A percentile compares a stretch with the other conserved stretches of the same genome.
These are phyloP conservation scores for Xenopus borealis DNA, from an alignment of 2,113 vertebrate genomes.

Conservation along the genomic window DNA sequence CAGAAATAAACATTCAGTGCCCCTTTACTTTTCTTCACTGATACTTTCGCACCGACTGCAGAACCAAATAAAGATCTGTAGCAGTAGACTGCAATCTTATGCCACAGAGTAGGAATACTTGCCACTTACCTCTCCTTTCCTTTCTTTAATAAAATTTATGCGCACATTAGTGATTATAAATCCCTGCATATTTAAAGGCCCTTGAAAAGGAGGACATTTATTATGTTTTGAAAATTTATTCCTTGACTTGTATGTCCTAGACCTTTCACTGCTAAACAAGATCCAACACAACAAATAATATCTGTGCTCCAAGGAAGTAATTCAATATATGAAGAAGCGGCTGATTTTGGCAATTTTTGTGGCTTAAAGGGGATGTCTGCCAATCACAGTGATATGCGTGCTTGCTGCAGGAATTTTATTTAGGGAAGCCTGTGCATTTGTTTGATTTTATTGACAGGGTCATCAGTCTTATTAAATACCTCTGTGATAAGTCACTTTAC, in stretches of 20 bases:
- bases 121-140: too few species aligned
- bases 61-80: too few species aligned
- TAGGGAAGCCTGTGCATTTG: background rate
- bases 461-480: slow-evolving; percentile 40
- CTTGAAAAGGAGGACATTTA: background rate
- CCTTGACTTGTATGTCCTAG: slow-evolving; percentile 15
- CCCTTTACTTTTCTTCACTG: too few species aligned
- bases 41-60: too few species aligned
- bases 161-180: too few species aligned
- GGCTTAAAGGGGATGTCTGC: slow-evolving; percentile 8
- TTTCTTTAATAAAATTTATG: too few species aligned
- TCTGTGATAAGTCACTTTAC: slow-evolving; percentile 37
- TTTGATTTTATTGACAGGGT: slow-evolving; percentile 22
- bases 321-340: slow-evolving; percentile 28
- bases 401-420: background rate
- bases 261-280: slow-evolving; percentile 34
- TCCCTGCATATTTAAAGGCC: background rate
- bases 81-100: too few species aligned
- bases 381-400: slow-evolving; percentile 14
- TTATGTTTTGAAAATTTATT: slow-evolving; percentile 2
- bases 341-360: slow-evolving; percentile 3
- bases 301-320: slow-evolving; percentile 41
- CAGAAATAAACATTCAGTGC: too few species aligned
- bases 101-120: too few species aligned
- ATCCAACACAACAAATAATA: slow-evolving; percentile 21